These are phyloP conservation scores for Drosophila leonis DNA, from an alignment of 2,888 invertebrate species.

Conservation along the genomic window DNA sequence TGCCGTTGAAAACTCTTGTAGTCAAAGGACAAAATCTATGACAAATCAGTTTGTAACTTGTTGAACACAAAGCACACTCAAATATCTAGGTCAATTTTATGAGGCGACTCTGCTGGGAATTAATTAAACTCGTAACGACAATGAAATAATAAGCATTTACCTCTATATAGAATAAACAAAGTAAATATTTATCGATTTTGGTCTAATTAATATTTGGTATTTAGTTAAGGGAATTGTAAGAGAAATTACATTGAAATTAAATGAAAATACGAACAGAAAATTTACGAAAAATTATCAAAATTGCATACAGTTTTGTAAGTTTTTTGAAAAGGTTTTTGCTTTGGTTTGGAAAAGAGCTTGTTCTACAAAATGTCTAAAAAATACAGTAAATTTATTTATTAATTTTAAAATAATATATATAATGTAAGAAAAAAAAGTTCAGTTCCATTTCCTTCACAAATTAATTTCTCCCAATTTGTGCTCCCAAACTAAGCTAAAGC, in stretches of 20 bases:
- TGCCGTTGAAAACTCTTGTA: conserved; percentile 20
- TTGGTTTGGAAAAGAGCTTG: background rate
- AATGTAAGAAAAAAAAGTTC: background rate
- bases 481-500: background rate
- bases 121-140: conserved; percentile 8
- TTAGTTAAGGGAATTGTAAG: background rate
- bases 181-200: background rate
- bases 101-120: conserved; percentile 12
- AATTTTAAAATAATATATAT: background rate
- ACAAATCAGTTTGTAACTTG: conserved; percentile 49
- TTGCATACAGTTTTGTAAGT: background rate
- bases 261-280: background rate
- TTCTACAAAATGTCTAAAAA: too few relatives aligned
- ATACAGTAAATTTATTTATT: too few relatives aligned
- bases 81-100: conserved; percentile 34
- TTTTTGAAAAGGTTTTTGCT: background rate
- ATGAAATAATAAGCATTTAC: conserved; percentile 1
- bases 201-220: background rate
- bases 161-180: background rate
- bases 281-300: too few relatives aligned
- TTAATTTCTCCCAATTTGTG: background rate
- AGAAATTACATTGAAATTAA: background rate
- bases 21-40: conserved; percentile 30
- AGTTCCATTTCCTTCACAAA: background rate
- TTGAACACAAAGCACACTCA: conserved; percentile 38